These are phyloP conservation scores for Campylomormyrus tamandua DNA, from an alignment of 2,113 vertebrate genomes.

Conservation along the genomic window DNA sequence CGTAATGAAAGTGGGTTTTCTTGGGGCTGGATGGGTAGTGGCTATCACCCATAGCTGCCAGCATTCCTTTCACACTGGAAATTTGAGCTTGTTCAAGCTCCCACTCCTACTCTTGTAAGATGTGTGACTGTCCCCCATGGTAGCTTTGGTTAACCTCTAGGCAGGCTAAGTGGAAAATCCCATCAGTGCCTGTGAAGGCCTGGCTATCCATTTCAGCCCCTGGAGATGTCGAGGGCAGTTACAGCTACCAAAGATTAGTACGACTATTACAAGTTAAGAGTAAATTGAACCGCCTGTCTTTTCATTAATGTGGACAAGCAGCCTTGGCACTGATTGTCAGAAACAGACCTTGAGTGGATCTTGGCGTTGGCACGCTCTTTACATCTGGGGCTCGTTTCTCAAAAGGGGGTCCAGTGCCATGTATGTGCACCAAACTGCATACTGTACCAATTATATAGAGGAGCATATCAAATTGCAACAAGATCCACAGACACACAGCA, in stretches of 20 bases:
- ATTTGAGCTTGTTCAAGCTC: not conserved
- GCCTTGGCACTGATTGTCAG: not conserved
- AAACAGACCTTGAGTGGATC: not conserved
- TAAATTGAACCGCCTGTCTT: not conserved
- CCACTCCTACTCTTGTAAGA: not conserved
- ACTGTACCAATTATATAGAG: not conserved
- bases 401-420: not conserved
- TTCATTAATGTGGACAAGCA: not conserved
- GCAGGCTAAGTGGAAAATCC: slow-evolving; percentile 7
- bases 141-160: not conserved
- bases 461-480: not conserved
- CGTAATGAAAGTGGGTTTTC: too few relatives aligned
- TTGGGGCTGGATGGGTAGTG: too few relatives aligned
- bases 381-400: not conserved
- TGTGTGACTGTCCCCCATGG: not conserved
- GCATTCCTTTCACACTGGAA: not conserved
- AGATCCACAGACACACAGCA: not conserved
- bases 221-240: not conserved
- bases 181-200: not conserved
- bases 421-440: not conserved
- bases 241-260: slow-evolving; percentile 9
- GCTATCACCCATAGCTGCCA: not conserved
- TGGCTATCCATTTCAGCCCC: slow-evolving; percentile 9
- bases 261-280: not conserved
- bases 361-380: not conserved